Evolutionary conservation across 1,140 invertebrate genomes (phyloP).

Genomic region (Eumaeus atala): DNA sequence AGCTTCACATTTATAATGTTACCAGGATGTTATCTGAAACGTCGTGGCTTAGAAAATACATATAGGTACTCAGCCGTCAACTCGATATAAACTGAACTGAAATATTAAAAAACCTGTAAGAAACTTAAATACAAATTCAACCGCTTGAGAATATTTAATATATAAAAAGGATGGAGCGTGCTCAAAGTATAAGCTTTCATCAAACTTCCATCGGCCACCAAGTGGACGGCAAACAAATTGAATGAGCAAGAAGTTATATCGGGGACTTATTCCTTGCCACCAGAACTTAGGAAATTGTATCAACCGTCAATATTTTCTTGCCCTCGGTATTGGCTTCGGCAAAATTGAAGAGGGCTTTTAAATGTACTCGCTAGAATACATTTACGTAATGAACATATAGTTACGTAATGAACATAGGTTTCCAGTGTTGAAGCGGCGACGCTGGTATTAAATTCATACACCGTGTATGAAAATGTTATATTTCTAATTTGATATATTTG

Average conservation of each 20-base stretch:
- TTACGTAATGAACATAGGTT: too few species aligned
- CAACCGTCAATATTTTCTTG: conserved; percentile 16
- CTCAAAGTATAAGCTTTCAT: conserved; percentile 13
- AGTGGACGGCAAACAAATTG: conserved; percentile 17
- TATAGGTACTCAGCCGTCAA: too few species aligned
- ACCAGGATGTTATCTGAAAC: too few species aligned
- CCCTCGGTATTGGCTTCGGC: background rate
- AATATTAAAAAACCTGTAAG: background rate
- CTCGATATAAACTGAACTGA: too few species aligned
- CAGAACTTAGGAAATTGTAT: conserved; percentile 14
- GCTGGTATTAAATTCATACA: too few species aligned
- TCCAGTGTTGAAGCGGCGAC: too few species aligned
- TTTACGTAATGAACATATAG: background rate
- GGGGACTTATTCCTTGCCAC: conserved; percentile 11
- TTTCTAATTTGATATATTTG: too few species aligned
- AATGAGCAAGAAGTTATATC: conserved; percentile 14
- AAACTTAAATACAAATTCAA: conserved; percentile 14
- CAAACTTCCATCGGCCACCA: conserved; percentile 15
- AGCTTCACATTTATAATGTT: too few species aligned
- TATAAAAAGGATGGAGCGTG: conserved; percentile 9
- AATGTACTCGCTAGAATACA: background rate
- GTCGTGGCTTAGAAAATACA: too few species aligned
- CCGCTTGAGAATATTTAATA: conserved; percentile 16
- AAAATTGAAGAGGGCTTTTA: background rate
- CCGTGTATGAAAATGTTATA: too few species aligned